Evolutionary conservation across 2,888 invertebrate genomes (phyloP).

Genomic region (Theristus sp.): DNA sequence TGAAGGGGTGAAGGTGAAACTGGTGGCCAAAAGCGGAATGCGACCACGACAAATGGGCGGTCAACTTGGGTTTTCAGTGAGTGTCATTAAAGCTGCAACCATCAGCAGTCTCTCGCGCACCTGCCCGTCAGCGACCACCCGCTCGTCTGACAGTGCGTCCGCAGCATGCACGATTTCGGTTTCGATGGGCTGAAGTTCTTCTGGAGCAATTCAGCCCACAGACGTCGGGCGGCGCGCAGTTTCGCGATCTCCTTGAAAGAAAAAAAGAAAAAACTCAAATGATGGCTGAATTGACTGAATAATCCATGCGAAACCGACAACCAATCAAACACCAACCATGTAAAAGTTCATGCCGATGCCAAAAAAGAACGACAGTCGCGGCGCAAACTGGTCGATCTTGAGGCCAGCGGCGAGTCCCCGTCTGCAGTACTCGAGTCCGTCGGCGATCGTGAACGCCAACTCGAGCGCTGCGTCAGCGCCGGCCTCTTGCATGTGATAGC

Average conservation of each 20-base stretch:
- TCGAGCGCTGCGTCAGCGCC: constrained; percentile 44
- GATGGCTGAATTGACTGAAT: not conserved
- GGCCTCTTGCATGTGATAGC: constrained; percentile 45
- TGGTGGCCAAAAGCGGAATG: not conserved
- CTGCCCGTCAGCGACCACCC: constrained; percentile 45
- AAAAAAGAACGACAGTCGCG: constrained; percentile 44
- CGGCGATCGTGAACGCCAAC: constrained; percentile 43
- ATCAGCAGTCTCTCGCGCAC: constrained; percentile 23
- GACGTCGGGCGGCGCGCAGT: constrained; percentile 41
- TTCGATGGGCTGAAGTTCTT: constrained; percentile 40
- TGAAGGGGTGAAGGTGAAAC: not conserved
- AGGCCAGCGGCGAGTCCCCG: constrained; percentile 40
- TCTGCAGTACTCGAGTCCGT: constrained; percentile 42
- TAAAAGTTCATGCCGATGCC: constrained; percentile 46
- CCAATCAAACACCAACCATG: constrained; percentile 33
- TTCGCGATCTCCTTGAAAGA: constrained; percentile 42
- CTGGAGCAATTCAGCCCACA: constrained; percentile 41
- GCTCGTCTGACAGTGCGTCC: constrained; percentile 43
- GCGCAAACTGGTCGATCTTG: constrained; percentile 42
- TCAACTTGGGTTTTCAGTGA: not conserved
- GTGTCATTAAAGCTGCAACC: not conserved
- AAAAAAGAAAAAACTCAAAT: too few relatives aligned
- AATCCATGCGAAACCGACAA: not conserved
- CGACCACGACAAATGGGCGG: not conserved
- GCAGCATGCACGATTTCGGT: constrained; percentile 37